Conservation (phyloP, 2,797 vertebrate species). For the Serranus cabrilla region DNA sequence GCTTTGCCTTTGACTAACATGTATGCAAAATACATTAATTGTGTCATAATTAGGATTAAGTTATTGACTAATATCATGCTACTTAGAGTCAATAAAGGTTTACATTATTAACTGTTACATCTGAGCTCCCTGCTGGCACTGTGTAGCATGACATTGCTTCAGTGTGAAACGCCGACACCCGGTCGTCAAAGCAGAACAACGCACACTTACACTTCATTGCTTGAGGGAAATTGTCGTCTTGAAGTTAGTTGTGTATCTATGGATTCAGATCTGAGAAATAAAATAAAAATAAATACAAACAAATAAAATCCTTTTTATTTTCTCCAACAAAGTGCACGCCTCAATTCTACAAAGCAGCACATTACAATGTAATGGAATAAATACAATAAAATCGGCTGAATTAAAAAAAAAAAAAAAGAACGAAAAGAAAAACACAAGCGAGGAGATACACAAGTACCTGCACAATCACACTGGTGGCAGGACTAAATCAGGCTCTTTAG, state of each 20-base stretch:
- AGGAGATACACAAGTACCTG: constrained; percentile 84
- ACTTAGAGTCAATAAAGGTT: constrained; percentile 82
- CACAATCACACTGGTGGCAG: constrained; percentile 85
- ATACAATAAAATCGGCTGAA: constrained; percentile 89
- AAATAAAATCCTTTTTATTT: constrained; percentile 88
- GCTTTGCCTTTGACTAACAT: constrained; percentile 71
- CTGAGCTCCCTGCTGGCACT: constrained; percentile 37
- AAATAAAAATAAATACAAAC: constrained; percentile 82
- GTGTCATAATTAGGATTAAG: constrained; percentile 73
- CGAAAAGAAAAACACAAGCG: constrained; percentile 83
- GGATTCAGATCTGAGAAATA: constrained; percentile 80
- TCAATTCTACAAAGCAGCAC: constrained; percentile 93
- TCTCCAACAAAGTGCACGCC: constrained; percentile 91
- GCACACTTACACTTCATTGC: constrained; percentile 7
- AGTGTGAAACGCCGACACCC: constrained; percentile 18
- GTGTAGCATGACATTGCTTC: constrained; percentile 36
- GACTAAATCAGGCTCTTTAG: constrained; percentile 77
- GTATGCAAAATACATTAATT: constrained; percentile 68
- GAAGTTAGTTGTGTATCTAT: constrained; percentile 24
- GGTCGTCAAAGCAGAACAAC: constrained; percentile 19
- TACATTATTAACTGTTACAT: constrained; percentile 56
- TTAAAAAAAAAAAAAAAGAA: constrained; percentile 76
- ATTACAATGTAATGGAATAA: constrained; percentile 93
- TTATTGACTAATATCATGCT: constrained; percentile 72
- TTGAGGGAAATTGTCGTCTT: constrained; percentile 7